phyloP scores from a whole-genome alignment of 2,113 vertebrate genomes.

The Festucalex cinctus region DNA sequence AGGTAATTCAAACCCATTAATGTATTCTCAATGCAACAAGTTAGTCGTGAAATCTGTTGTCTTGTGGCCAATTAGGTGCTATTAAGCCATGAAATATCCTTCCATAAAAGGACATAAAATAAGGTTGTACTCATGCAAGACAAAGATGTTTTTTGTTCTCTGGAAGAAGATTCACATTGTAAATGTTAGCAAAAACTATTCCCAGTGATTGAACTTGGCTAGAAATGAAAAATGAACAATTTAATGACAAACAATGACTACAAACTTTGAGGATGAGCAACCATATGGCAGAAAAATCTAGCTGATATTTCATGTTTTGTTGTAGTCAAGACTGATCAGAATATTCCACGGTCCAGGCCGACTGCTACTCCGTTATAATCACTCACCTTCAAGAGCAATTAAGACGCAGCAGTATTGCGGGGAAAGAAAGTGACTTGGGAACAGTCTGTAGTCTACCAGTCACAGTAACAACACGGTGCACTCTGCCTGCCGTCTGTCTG shows the following conservation, averaged over 20 bases:
- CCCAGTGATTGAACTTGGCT: neutral
- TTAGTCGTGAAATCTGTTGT: neutral
- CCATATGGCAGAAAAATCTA: neutral
- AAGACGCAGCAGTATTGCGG: neutral
- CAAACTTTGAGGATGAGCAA: neutral
- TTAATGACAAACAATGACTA: neutral
- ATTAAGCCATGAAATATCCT: neutral
- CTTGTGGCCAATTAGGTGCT: neutral
- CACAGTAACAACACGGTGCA: too few species aligned
- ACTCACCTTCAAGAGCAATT: neutral
- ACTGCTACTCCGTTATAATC: neutral
- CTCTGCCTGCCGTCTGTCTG: too few species aligned
- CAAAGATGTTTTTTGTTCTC: neutral
- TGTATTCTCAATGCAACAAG: neutral
- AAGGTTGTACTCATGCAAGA: neutral
- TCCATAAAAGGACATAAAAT: neutral
- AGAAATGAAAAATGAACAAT: neutral
- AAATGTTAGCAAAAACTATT: neutral
- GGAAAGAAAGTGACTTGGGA: too few species aligned
- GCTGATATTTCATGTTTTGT: conserved; percentile 2
- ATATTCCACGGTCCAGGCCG: neutral
- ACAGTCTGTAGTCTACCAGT: too few species aligned
- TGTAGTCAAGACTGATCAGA: neutral
- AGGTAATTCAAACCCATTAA: neutral
- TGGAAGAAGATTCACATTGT: neutral